Conservation (phyloP, 1,140 invertebrate species). For the Drosophila repleta region DNA sequence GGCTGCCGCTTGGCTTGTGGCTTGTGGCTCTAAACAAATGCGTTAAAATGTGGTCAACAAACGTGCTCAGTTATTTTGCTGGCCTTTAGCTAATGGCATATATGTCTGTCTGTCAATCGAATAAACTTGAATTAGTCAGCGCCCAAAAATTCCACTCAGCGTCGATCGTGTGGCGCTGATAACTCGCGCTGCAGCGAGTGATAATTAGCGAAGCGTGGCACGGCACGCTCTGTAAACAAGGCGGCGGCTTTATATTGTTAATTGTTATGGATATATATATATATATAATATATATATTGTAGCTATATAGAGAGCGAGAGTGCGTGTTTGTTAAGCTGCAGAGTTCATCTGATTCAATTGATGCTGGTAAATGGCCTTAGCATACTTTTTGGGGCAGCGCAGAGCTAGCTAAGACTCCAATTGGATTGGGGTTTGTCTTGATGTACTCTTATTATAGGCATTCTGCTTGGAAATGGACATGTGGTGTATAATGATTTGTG, state of each 20-base stretch:
- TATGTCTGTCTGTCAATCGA: constrained; percentile 14
- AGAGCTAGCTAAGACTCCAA: not conserved
- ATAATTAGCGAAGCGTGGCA: constrained; percentile 32
- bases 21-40: constrained; percentile 31
- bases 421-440: too few relatives aligned
- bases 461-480: too few relatives aligned
- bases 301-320: not conserved
- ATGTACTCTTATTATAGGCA: too few relatives aligned
- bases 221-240: not conserved
- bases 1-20: constrained; percentile 44
- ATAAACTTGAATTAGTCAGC: constrained; percentile 12
- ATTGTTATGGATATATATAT: too few relatives aligned
- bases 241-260: not conserved
- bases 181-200: constrained; percentile 19
- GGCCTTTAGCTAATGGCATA: constrained; percentile 41
- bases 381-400: constrained; percentile 64
- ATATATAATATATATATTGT: too few relatives aligned
- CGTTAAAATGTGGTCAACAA: constrained; percentile 74
- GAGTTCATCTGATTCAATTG: not conserved
- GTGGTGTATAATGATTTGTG: too few relatives aligned
- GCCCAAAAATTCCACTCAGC: constrained; percentile 24
- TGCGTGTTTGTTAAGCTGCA: not conserved
- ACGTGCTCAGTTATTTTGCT: constrained; percentile 25
- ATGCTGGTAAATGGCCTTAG: constrained; percentile 25
- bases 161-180: constrained; percentile 47